These are phyloP conservation scores for Aplodontia rufa DNA, from an alignment of 2,113 vertebrate genomes.

Conservation along the genomic window DNA sequence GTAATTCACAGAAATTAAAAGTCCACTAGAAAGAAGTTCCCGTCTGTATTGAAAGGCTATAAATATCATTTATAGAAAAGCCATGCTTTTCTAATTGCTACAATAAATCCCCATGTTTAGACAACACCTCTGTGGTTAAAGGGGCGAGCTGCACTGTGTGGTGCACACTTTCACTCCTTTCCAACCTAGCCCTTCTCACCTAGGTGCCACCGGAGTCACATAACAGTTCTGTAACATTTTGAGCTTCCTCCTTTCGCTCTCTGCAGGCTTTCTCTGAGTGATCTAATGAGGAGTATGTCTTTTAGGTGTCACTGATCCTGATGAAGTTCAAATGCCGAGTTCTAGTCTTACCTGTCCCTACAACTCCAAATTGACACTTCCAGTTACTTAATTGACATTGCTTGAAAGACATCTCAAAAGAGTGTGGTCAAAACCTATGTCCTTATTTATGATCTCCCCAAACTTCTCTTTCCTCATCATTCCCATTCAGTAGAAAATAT, in stretches of 20 bases:
- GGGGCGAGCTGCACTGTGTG: background rate
- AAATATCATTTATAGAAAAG: background rate
- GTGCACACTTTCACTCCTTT: background rate
- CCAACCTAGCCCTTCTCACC: background rate
- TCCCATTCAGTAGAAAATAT: background rate
- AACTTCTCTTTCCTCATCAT: background rate
- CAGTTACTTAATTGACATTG: background rate
- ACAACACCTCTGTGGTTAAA: background rate
- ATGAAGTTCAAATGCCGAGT: background rate
- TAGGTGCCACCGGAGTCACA: background rate
- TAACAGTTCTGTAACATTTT: background rate
- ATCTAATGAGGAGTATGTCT: background rate
- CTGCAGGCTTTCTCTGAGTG: background rate
- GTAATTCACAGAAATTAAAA: slow-evolving; percentile 18
- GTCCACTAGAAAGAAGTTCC: background rate
- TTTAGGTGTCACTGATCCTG: background rate
- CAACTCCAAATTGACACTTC: background rate
- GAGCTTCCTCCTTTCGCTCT: background rate
- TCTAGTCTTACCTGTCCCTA: background rate
- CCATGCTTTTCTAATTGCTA: background rate
- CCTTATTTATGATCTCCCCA: background rate
- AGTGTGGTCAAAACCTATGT: background rate
- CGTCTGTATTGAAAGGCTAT: background rate
- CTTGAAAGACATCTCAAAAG: background rate
- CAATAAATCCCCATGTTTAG: background rate